Conservation (phyloP, 2,888 invertebrate genomes). For the Chloroclystis v-ata region DNA sequence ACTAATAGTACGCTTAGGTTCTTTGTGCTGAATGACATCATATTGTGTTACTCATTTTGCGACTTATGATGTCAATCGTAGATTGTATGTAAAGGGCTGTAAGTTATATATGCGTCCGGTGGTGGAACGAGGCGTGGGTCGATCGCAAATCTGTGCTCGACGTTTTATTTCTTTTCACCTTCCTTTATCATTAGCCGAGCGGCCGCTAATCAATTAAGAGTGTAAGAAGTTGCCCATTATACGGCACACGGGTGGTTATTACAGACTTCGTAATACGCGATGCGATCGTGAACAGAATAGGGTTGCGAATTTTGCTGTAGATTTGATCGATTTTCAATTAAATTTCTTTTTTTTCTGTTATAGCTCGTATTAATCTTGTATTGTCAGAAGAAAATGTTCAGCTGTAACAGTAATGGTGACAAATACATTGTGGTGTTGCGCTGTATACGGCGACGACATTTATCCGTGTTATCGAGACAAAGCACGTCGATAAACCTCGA, state of each 20-base stretch:
- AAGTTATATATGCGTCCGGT: slow-evolving; percentile 42
- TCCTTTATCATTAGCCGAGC: slow-evolving; percentile 77
- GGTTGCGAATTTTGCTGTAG: slow-evolving; percentile 71
- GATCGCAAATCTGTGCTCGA: slow-evolving; percentile 69
- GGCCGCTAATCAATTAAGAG: slow-evolving; percentile 80
- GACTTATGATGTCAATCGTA: slow-evolving; percentile 31
- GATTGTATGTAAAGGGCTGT: slow-evolving; percentile 27
- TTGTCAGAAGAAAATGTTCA: slow-evolving; percentile 41
- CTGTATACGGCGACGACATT: slow-evolving; percentile 71
- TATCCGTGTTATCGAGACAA: slow-evolving; percentile 77
- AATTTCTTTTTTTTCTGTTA: slow-evolving; percentile 47
- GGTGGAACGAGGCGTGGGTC: slow-evolving; percentile 57
- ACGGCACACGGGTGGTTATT: slow-evolving; percentile 74
- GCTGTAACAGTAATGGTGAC: slow-evolving; percentile 64
- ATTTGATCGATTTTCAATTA: slow-evolving; percentile 70
- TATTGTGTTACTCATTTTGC: slow-evolving; percentile 42
- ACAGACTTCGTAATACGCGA: slow-evolving; percentile 74
- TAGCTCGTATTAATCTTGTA: slow-evolving; percentile 29
- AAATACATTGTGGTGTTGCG: slow-evolving; percentile 67
- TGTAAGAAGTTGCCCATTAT: slow-evolving; percentile 77
- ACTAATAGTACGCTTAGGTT: slow-evolving; percentile 56
- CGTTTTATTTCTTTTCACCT: slow-evolving; percentile 77
- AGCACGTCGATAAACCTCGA: slow-evolving; percentile 71
- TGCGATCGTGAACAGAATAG: slow-evolving; percentile 75
- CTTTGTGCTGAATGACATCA: slow-evolving; percentile 56